Percentiles rank a stretch among this genome's conserved stretches.
These are phyloP conservation scores for Chironomus tepperi DNA, from an alignment of 1,140 invertebrate species.

Conservation along the genomic window DNA sequence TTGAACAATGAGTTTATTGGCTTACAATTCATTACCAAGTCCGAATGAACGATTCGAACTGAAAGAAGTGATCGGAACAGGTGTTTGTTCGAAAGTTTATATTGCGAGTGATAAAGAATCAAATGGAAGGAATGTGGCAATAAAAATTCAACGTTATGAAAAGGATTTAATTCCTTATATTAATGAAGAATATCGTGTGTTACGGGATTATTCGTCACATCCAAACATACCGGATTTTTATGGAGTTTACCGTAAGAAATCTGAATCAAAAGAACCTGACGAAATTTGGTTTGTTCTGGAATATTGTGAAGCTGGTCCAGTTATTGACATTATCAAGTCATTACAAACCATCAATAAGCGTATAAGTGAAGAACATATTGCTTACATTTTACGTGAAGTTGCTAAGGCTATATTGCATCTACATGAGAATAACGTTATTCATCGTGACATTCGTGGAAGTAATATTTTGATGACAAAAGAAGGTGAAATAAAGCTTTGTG, in stretches of 20 bases:
- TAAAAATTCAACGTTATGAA: constrained; percentile 70
- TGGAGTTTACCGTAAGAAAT: constrained; percentile 65
- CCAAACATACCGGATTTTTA: constrained; percentile 77
- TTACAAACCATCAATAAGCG: constrained; percentile 56
- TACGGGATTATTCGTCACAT: constrained; percentile 66
- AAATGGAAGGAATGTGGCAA: constrained; percentile 60
- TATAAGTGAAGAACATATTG: constrained; percentile 78
- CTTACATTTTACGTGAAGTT: constrained; percentile 75
- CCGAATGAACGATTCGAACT: constrained; percentile 56
- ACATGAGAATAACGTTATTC: constrained; percentile 77
- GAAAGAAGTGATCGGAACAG: constrained; percentile 55
- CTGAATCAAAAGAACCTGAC: constrained; percentile 47
- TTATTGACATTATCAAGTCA: constrained; percentile 65
- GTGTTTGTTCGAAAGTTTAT: constrained; percentile 62
- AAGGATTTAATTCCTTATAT: constrained; percentile 60
- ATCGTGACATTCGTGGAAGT: constrained; percentile 76
- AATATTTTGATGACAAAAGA: constrained; percentile 79
- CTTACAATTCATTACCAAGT: constrained; percentile 49
- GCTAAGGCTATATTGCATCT: constrained; percentile 71
- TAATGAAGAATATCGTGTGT: constrained; percentile 75
- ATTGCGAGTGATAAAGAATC: constrained; percentile 63
- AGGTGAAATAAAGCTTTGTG: constrained; percentile 73
- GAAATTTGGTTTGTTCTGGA: constrained; percentile 87
- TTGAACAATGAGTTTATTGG: constrained; percentile 26
- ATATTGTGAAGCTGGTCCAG: constrained; percentile 72